These are phyloP conservation scores for Eretmochelys imbricata DNA, from an alignment of 2,113 vertebrate genomes.

Conservation along the genomic window DNA sequence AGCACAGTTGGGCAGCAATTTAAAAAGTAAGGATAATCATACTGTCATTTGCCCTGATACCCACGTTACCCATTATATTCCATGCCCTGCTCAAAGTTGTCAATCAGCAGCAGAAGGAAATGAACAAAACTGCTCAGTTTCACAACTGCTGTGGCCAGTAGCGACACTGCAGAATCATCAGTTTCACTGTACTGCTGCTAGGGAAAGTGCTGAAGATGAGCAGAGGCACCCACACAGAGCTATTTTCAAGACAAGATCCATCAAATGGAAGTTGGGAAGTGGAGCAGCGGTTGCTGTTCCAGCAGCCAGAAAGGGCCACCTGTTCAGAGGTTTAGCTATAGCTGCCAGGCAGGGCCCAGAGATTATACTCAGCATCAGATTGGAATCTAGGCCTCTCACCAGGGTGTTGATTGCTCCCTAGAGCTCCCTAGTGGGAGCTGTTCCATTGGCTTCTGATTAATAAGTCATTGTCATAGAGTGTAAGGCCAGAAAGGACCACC, in stretches of 20 bases:
- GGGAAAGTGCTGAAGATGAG: rapidly evolving
- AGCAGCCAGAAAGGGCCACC: too few relatives aligned
- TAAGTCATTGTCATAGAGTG: background rate
- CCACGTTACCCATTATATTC: background rate
- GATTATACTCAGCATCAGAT: background rate
- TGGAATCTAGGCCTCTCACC: background rate
- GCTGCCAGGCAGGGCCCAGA: rapidly evolving
- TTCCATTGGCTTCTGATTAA: background rate
- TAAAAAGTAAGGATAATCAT: background rate
- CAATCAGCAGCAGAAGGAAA: background rate
- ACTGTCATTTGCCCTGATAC: background rate
- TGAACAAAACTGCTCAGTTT: background rate
- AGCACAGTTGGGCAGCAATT: background rate
- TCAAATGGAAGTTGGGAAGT: rapidly evolving
- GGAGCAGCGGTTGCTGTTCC: background rate
- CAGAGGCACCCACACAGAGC: rapidly evolving
- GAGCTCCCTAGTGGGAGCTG: background rate
- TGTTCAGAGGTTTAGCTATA: background rate
- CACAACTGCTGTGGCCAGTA: rapidly evolving
- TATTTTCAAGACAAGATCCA: rapidly evolving
- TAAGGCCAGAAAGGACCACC: background rate
- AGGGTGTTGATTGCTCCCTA: background rate
- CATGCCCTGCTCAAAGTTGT: background rate
- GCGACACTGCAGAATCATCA: background rate
- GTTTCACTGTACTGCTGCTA: rapidly evolving